Percentiles rank a stretch among this genome's conserved stretches.
These are phyloP conservation scores for Microcebus griseorufus DNA, from an alignment of 2,113 vertebrate genomes.

Conservation along the genomic window DNA sequence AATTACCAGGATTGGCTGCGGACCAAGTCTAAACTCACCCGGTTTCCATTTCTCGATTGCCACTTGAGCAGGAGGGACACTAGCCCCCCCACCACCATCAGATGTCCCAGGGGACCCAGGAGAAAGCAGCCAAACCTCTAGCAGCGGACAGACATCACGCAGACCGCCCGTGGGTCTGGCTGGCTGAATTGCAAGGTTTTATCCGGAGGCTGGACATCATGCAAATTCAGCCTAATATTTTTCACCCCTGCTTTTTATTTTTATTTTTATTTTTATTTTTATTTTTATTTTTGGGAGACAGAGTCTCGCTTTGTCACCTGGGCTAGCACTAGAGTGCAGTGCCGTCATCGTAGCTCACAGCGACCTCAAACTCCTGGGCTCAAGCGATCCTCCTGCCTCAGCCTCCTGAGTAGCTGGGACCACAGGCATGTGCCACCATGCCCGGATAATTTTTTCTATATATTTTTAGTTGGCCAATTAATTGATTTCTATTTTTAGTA, in stretches of 20 bases:
- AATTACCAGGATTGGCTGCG: constrained; percentile 66
- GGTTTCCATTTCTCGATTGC: not conserved
- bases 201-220: not conserved
- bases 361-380: no score
- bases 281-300: no score
- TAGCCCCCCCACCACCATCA: not conserved
- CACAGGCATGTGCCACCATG: no score
- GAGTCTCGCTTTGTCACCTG: no score
- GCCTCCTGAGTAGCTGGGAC: no score
- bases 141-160: not conserved
- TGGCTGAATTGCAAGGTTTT: not conserved
- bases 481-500: no score
- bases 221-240: not conserved
- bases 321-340: no score
- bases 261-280: no score
- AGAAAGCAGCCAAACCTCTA: not conserved
- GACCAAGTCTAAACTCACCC: constrained; percentile 41
- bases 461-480: no score
- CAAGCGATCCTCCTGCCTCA: no score
- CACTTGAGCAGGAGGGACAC: not conserved
- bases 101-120: not conserved
- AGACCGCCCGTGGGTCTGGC: not conserved
- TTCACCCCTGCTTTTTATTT: not conserved
- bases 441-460: no score
- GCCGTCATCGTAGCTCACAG: no score